These are phyloP conservation scores for Adelges cooleyi DNA, from an alignment of 1,140 invertebrate species.

Conservation along the genomic window DNA sequence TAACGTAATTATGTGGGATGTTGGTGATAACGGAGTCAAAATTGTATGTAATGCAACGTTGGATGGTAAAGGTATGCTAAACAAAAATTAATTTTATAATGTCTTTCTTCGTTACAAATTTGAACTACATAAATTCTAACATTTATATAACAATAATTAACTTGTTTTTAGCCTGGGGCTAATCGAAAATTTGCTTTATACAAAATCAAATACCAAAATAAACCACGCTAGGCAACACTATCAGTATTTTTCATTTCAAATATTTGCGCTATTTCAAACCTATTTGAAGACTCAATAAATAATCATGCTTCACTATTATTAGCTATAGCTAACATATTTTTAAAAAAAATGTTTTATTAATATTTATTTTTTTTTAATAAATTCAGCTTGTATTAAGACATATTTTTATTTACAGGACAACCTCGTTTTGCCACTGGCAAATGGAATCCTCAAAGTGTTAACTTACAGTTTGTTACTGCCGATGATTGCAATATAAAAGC, in stretches of 20 bases:
- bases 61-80: conserved; percentile 48
- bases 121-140: not conserved
- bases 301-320: too few species aligned
- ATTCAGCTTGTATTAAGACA: not conserved
- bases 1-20: conserved; percentile 53
- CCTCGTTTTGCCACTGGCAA: conserved; percentile 69
- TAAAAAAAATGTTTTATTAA: not conserved
- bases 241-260: not conserved
- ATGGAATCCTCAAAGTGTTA: conserved; percentile 89
- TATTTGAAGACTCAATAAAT: too few species aligned
- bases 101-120: not conserved
- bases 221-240: not conserved
- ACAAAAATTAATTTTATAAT: not conserved
- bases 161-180: too few species aligned
- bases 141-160: too few species aligned
- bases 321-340: too few species aligned
- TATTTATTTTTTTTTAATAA: not conserved
- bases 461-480: conserved; percentile 68
- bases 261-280: too few species aligned
- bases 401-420: conserved; percentile 40
- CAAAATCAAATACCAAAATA: not conserved
- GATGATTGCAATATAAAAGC: conserved; percentile 74
- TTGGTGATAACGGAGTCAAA: conserved; percentile 38
- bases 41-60: conserved; percentile 38
- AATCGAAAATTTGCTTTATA: not conserved